Evolutionary conservation across 2,888 invertebrate species (phyloP), one percentile per base, ranked within the genome.

Genomic region (Drosophila greeni): DNA sequence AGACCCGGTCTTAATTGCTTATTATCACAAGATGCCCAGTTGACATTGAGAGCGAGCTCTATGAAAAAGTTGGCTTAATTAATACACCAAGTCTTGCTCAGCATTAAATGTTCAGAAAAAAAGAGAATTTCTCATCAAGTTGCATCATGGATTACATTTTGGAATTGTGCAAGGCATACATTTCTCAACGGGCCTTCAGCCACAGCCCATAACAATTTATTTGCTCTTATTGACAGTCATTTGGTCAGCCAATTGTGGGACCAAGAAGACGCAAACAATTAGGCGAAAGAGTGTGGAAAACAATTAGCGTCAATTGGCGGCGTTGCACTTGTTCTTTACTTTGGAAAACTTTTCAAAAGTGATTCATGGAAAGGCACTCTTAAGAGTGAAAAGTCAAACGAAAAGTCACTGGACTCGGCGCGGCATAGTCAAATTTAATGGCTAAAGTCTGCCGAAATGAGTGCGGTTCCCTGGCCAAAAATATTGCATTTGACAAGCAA

Each of bases 261-360:
- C 59, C 8, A 26, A 6, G 20, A 39, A 60, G 45, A 33, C 61
- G 53, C 36, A 51, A 24, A 23, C 37, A 54, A 54, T 53, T 52
- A 36, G 34, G 48, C 53, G 37, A 43, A 34, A 45, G 57, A 57
- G 70, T 70, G 65, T 49, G 40, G 75, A 76, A 76, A 71, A 62
- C 84, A 81, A 81, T 81, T 81, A 81, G 75, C 36, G 54, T 37
- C 73, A 81, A 84, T 81, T 81, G 76, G 70, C 66, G 74, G 65
- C 56, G 43, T 37, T 70, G 52, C 58, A 77, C 54, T 60, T 60
- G 56, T 61, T 49, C 42, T 34, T 43, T 33, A 26, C 24, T 33
- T 31, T n/a, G 18, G 43, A 26, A 47, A 67, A 55, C 31, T 31
- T 24, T 45, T 45, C 33, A 18, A 20, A 20, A 34, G 26, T 33